Evolutionary conservation across 2,888 invertebrate genomes (phyloP).

Genomic region (Lypha dubia): DNA sequence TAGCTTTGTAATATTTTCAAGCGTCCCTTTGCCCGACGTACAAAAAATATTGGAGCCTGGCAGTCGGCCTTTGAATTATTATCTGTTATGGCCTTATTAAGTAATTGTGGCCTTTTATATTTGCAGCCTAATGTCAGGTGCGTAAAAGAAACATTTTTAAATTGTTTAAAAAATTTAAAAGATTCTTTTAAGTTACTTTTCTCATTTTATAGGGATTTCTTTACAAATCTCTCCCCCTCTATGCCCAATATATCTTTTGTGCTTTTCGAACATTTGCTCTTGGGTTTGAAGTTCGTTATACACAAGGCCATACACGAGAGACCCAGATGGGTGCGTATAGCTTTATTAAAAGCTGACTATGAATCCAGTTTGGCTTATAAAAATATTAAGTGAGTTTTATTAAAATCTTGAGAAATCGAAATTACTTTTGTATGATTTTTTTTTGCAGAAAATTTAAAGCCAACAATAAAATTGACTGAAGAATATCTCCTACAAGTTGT

Average conservation of each 20-base stretch:
- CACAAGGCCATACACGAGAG: slow-evolving; percentile 88
- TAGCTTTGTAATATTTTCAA: slow-evolving; percentile 87
- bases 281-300: slow-evolving; percentile 87
- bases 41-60: slow-evolving; percentile 91
- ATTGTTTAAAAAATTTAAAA: too few species aligned
- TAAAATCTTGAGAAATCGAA: too few species aligned
- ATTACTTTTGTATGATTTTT: not conserved
- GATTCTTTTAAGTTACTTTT: not conserved
- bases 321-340: slow-evolving; percentile 87
- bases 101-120: slow-evolving; percentile 89
- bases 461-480: slow-evolving; percentile 77
- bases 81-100: slow-evolving; percentile 88
- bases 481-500: slow-evolving; percentile 23
- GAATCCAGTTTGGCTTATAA: slow-evolving; percentile 87
- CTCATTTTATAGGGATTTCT: slow-evolving; percentile 78
- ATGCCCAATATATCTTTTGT: slow-evolving; percentile 85
- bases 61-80: slow-evolving; percentile 85
- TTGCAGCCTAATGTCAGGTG: slow-evolving; percentile 87
- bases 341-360: slow-evolving; percentile 86
- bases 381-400: slow-evolving; percentile 79
- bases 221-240: slow-evolving; percentile 79
- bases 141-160: slow-evolving; percentile 8
- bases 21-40: slow-evolving; percentile 87
- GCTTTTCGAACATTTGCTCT: slow-evolving; percentile 87
- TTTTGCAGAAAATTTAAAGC: slow-evolving; percentile 79